Base-by-base conservation (phyloP, 2,113 vertebrate species). In the Arenaria interpres region DNA sequence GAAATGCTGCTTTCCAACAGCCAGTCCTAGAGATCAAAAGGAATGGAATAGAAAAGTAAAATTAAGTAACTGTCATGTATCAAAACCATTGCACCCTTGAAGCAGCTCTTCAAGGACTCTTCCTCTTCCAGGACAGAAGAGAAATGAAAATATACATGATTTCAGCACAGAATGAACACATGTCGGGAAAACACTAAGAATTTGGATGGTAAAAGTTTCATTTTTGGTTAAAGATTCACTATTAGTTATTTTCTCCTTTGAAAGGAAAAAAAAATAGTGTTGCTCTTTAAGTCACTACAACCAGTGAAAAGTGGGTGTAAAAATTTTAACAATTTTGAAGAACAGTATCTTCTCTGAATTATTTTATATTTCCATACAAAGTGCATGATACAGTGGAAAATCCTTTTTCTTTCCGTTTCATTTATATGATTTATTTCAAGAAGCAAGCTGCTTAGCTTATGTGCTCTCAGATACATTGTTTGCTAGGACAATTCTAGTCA, bases 1-100 rank as follows among this genome's bases (percentile, higher is more conserved):
- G 74, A 85, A 97, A 91, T 69, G 35, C 33, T 85, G 53, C 41
- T 35, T 94, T 89, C 96, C 93, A 97, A n/a, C 32, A 94, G 50
- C 71, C 48, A 62, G 66, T 88, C 62, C 96, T 97, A 43, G 13
- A 85, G 50, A 88, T 46, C 33, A 91, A 68, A 89, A 73, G 0
- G 0, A 9, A 66, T 69, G 30, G 7, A 82, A 39, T n/a, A 64
- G 35, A 73, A 85, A 82, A 75, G 27, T n/a, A 71, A 69, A 92
- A 76, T 2, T 11, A 25, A 84, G 17, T 51, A 71, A 50, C 2
- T 0, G 0, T 37, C 18, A 39, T 41, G 12, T 53, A 13, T 45
- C 14, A 83, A 63, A 74, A 74, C 5, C 7, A 68, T 23, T 85
- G 13, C 12, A 57, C 2, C 25, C 8, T 43, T 59, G 33, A 72